Evolutionary conservation across 2,113 vertebrate species (phyloP).

Genomic region (Melanerpes formicivorus): DNA sequence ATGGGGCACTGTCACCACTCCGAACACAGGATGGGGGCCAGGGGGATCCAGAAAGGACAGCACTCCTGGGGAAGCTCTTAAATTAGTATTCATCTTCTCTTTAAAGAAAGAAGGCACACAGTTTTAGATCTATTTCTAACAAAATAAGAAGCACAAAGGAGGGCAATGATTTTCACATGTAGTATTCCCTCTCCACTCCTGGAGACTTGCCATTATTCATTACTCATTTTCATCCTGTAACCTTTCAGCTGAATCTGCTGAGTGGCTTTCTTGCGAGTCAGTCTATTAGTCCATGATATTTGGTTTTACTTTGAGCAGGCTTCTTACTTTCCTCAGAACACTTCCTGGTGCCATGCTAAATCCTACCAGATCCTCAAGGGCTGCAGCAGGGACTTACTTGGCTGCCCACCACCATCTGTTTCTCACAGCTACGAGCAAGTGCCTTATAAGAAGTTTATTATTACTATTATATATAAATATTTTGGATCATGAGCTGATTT

Average conservation of each 20-base stretch:
- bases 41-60: not conserved
- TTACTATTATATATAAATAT: not conserved
- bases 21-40: not conserved
- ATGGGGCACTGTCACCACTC: accelerated
- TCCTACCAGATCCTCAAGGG: not conserved
- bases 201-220: not conserved
- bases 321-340: not conserved
- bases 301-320: not conserved
- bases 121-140: not conserved
- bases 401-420: not conserved
- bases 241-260: slow-evolving; percentile 5
- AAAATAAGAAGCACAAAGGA: not conserved
- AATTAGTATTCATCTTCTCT: not conserved
- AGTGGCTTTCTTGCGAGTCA: not conserved
- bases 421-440: not conserved
- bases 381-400: not conserved
- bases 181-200: not conserved
- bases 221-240: not conserved
- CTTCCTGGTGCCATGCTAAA: not conserved
- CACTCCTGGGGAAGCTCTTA: not conserved
- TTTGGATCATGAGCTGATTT: not conserved
- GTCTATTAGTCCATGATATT: not conserved
- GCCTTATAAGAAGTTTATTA: not conserved
- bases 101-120: not conserved
- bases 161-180: not conserved